phyloP scores from a whole-genome alignment of 2,888 invertebrate genomes.

The Linnaemya tessellans region DNA sequence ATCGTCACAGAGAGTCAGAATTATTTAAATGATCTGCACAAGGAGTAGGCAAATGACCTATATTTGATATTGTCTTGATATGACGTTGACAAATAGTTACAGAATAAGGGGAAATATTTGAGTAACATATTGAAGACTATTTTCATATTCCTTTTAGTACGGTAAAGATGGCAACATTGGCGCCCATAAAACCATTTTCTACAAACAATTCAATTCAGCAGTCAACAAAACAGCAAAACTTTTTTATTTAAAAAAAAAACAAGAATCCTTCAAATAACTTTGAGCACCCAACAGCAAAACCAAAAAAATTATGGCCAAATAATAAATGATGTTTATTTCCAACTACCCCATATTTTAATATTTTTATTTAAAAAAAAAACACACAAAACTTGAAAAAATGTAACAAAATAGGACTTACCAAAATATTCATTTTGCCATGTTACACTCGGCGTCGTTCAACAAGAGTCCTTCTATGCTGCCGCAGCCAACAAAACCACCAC shows the following conservation, averaged over 20 bases:
- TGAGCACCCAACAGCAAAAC: conserved; percentile 4
- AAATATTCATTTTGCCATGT: conserved; percentile 37
- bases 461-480: conserved; percentile 35
- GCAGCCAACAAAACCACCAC: conserved; percentile 31
- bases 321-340: conserved; percentile 60
- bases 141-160: neutral
- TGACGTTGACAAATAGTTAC: too few species aligned
- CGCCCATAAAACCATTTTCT: neutral
- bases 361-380: conserved; percentile 21
- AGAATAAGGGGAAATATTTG: too few species aligned
- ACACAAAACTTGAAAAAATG: neutral
- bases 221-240: neutral
- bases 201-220: neutral
- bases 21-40: too few species aligned
- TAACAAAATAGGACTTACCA: conserved; percentile 59
- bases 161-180: neutral
- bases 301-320: conserved; percentile 48
- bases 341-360: conserved; percentile 64
- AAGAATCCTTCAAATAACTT: neutral
- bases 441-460: conserved; percentile 14
- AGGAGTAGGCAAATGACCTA: too few species aligned
- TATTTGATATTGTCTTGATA: too few species aligned
- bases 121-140: too few species aligned
- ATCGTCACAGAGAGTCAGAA: too few species aligned
- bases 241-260: neutral